These are phyloP conservation scores for Loripinus fragilis DNA, from an alignment of 2,888 invertebrate genomes.

Conservation along the genomic window DNA sequence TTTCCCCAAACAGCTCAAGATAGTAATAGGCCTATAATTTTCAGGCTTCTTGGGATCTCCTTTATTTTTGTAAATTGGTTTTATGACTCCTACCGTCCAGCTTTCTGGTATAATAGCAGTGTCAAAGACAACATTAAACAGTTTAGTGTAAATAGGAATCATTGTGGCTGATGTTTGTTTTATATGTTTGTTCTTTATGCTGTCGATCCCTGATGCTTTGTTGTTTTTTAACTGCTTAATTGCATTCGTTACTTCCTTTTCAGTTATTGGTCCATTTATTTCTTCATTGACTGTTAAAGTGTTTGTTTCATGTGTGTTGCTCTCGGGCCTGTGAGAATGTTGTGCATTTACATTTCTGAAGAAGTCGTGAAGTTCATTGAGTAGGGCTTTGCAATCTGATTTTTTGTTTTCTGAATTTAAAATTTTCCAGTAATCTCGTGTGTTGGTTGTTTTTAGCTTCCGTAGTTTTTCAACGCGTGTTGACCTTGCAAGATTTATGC, in stretches of 20 bases:
- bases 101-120: conserved; percentile 15
- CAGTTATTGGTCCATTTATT: not conserved
- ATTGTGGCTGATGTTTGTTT: conserved; percentile 11
- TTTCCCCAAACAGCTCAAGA: conserved; percentile 34
- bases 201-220: conserved; percentile 15
- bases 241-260: not conserved
- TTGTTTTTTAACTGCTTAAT: conserved; percentile 13
- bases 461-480: not conserved
- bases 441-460: not conserved
- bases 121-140: conserved; percentile 28
- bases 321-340: not conserved
- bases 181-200: conserved; percentile 31
- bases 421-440: conserved; percentile 21
- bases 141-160: conserved; percentile 13
- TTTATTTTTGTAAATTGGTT: conserved; percentile 36
- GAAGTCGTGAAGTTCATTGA: not conserved
- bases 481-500: not conserved
- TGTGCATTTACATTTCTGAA: conserved; percentile 15
- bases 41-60: not conserved
- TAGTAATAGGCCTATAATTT: conserved; percentile 35
- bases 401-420: not conserved
- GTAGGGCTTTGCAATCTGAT: not conserved
- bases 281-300: not conserved
- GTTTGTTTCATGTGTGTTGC: not conserved
- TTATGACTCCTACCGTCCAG: conserved; percentile 28